A percentile compares a stretch with the other conserved stretches of the same genome.
Conservation (phyloP, 2,888 invertebrate genomes). For the Nephrotoma guestfalica region DNA sequence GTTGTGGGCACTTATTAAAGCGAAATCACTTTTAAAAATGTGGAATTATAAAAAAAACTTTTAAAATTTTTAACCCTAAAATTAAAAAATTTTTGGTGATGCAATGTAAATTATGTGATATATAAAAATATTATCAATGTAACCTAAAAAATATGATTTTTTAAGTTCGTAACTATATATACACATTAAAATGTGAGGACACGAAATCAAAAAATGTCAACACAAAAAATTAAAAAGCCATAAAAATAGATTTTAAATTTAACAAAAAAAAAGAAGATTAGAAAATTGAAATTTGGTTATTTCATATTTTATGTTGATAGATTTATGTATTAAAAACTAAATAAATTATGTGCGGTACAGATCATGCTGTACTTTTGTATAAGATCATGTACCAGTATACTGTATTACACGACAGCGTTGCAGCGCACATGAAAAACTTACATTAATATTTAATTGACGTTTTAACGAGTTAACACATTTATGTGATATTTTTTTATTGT, state of each 20-base stretch:
- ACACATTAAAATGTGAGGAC: background rate
- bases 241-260: background rate
- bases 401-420: background rate
- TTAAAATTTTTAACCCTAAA: background rate
- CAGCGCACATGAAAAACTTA: background rate
- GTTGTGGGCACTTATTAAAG: background rate
- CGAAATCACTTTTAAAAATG: no score
- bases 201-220: background rate
- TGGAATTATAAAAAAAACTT: no score
- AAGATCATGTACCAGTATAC: background rate
- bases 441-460: background rate
- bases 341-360: background rate
- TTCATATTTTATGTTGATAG: background rate
- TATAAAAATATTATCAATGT: background rate
- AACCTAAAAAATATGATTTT: background rate
- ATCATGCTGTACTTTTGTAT: no score
- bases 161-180: background rate
- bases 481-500: background rate
- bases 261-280: background rate
- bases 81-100: background rate
- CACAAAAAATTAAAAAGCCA: background rate
- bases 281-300: background rate
- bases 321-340: background rate
- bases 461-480: background rate
- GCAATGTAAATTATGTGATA: background rate